Conservation (phyloP, 2,797 vertebrate genomes). For the Podarcis siculus region DNA sequence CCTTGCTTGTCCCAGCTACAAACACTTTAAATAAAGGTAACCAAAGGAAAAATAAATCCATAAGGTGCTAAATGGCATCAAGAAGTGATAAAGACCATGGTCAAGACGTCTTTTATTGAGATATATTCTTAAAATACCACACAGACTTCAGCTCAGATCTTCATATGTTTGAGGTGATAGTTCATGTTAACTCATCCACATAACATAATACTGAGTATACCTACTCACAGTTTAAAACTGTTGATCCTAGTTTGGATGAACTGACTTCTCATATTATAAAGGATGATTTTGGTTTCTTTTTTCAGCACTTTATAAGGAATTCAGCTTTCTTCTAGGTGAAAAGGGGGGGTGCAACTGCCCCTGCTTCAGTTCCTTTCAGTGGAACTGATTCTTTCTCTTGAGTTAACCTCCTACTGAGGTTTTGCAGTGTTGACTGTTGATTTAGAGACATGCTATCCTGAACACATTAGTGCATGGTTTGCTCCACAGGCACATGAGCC, state of each 20-base stretch:
- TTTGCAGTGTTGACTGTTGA: constrained; percentile 34
- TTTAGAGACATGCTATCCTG: constrained; percentile 43
- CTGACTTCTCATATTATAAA: background rate
- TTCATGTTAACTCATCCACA: no score
- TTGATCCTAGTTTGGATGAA: background rate
- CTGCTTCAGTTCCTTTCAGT: constrained; percentile 26
- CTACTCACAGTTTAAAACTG: background rate
- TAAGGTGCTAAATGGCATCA: background rate
- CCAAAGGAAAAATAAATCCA: background rate
- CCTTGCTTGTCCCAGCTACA: background rate
- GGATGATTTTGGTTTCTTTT: background rate
- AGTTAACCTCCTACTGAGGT: constrained; percentile 34
- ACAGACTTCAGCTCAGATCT: background rate
- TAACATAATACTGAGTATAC: no score
- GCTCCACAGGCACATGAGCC: constrained; percentile 30
- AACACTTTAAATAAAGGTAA: background rate
- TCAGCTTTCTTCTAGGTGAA: constrained; percentile 1
- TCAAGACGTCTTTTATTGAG: background rate
- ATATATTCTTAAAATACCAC: background rate
- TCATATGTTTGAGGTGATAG: no score
- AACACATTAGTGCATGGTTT: constrained; percentile 13
- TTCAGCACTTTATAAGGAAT: constrained; percentile 42
- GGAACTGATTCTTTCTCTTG: constrained; percentile 34
- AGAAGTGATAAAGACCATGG: background rate
- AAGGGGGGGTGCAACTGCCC: constrained; percentile 34